Evolutionary conservation across 2,113 vertebrate genomes (phyloP).

Genomic region (Candoia aspera): DNA sequence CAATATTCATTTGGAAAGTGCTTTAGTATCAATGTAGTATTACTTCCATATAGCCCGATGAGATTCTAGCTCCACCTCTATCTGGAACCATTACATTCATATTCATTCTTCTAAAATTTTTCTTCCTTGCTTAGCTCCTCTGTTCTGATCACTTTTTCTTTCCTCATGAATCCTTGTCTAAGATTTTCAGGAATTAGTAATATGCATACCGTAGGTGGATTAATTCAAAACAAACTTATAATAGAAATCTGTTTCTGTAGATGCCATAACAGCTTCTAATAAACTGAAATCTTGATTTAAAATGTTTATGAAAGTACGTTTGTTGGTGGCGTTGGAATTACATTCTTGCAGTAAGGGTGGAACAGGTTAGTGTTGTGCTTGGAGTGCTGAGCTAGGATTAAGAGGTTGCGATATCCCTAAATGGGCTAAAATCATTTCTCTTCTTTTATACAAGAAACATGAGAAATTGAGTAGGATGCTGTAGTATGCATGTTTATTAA

Average conservation of each 20-base stretch:
- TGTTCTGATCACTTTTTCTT: neutral
- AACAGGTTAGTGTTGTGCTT: neutral
- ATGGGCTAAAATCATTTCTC: neutral
- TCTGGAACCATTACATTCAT: neutral
- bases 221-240: neutral
- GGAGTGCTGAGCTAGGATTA: neutral
- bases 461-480: neutral
- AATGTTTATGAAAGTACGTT: neutral
- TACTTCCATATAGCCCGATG: conserved; percentile 16
- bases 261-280: neutral
- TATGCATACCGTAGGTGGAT: neutral
- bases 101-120: neutral
- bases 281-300: neutral
- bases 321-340: neutral
- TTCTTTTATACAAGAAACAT: neutral
- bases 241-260: neutral
- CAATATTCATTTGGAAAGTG: conserved; percentile 43
- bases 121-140: neutral
- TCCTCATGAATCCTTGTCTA: neutral
- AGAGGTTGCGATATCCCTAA: neutral
- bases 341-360: neutral
- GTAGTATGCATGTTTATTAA: neutral
- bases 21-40: conserved; percentile 33
- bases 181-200: neutral
- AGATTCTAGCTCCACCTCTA: neutral